These are phyloP conservation scores for Bungarus multicinctus DNA, from an alignment of 2,113 vertebrate genomes.

Conservation along the genomic window DNA sequence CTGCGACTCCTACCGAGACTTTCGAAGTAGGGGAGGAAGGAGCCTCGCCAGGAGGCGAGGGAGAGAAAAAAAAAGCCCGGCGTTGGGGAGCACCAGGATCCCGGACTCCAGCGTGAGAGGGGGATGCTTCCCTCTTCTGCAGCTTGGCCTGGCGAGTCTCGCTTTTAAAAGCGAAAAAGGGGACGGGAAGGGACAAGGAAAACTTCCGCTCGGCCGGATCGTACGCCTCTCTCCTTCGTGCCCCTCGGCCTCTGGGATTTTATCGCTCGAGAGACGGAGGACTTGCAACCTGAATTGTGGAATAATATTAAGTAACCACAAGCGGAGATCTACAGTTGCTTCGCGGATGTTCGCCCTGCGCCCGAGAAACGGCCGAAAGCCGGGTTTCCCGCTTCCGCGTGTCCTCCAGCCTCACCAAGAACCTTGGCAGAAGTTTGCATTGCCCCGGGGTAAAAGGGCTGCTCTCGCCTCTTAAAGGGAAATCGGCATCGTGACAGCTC, in stretches of 20 bases:
- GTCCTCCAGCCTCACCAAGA: not conserved
- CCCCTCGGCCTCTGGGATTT: not conserved
- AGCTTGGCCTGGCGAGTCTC: not conserved
- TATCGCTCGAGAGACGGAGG: not conserved
- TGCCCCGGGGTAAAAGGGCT: slow-evolving; percentile 13
- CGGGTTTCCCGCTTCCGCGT: not conserved
- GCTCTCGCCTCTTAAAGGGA: slow-evolving; percentile 6
- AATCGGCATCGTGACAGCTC: slow-evolving; percentile 19
- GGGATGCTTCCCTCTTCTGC: not conserved
- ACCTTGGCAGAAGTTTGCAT: slow-evolving; percentile 37
- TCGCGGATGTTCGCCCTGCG: not conserved
- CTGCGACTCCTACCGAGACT: slow-evolving; percentile 22
- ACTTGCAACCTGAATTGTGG: not conserved
- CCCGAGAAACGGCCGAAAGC: not conserved
- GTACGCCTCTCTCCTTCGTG: not conserved
- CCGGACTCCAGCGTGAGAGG: not conserved
- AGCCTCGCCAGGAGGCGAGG: not conserved
- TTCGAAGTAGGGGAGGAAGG: slow-evolving; percentile 39
- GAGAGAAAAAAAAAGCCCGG: not conserved
- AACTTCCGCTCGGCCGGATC: not conserved
- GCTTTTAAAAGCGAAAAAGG: not conserved
- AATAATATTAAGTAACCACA: not conserved
- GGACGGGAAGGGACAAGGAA: not conserved
- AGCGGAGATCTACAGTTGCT: not conserved
- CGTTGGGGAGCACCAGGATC: not conserved